Evolutionary conservation across 2,113 vertebrate genomes (phyloP).

Genomic region (Nyctibius bracteatus): DNA sequence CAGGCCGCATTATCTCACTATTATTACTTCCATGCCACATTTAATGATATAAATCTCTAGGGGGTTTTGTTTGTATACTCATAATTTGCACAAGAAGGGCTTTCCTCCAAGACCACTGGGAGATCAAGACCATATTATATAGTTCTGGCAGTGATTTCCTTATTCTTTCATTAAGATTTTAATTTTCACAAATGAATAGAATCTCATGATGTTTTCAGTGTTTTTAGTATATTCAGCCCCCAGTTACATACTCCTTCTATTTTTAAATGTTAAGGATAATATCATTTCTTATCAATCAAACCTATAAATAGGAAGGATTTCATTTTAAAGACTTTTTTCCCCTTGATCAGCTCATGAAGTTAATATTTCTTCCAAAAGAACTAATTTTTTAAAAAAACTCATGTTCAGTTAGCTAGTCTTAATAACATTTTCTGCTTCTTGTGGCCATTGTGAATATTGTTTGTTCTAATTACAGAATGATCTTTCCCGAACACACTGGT

Average conservation of each 20-base stretch:
- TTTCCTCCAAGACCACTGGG: neutral
- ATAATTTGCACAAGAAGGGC: neutral
- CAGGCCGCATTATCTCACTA: neutral
- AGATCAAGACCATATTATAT: neutral
- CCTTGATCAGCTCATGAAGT: neutral
- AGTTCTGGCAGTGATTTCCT: neutral
- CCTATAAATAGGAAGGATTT: neutral
- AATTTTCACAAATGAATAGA: neutral
- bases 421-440: neutral
- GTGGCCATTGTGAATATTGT: neutral
- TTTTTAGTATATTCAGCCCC: neutral
- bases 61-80: accelerated
- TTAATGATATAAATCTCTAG: neutral
- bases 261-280: neutral
- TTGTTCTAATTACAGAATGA: neutral
- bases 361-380: neutral
- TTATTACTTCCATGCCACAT: neutral
- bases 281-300: neutral
- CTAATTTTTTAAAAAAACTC: neutral
- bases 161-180: neutral
- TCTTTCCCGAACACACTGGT: neutral
- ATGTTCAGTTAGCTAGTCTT: neutral
- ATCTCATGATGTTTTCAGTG: neutral
- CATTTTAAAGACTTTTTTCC: neutral
- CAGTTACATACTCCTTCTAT: neutral